Conservation (phyloP, 2,113 vertebrate genomes). For the Alaudala cheleensis region DNA sequence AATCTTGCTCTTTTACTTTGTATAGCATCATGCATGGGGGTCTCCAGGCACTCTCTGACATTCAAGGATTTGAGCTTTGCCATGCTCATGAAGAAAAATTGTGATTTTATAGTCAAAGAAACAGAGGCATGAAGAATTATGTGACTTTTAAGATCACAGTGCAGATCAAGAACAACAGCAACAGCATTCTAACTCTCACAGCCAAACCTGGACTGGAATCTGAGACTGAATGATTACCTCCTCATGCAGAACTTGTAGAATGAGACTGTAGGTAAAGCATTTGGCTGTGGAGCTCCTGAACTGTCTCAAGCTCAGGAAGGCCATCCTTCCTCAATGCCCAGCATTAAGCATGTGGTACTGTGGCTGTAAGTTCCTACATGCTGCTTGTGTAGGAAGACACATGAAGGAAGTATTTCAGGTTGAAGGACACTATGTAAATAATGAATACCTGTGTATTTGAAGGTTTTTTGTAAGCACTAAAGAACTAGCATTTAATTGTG, state of each 20-base stretch:
- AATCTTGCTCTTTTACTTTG: neutral
- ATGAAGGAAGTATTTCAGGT: neutral
- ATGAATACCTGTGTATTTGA: neutral
- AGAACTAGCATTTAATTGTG: neutral
- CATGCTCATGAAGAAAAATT: neutral
- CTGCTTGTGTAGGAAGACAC: neutral
- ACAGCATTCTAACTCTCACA: neutral
- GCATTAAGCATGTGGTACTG: neutral
- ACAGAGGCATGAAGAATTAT: neutral
- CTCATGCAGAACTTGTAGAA: neutral
- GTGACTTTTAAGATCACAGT: neutral
- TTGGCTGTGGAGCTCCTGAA: neutral
- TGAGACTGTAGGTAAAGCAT: neutral
- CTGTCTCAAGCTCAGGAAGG: neutral
- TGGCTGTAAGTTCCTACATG: neutral
- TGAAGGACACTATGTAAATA: neutral
- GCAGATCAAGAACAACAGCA: neutral
- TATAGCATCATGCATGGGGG: neutral
- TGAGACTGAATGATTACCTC: neutral
- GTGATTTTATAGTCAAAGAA: neutral
- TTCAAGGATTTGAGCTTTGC: neutral
- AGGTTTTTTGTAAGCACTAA: neutral
- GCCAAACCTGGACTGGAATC: neutral
- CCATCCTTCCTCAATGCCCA: neutral
- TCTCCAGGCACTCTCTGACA: neutral